Conservation (phyloP, 2,797 vertebrate species). For the Furcifer pardalis region DNA sequence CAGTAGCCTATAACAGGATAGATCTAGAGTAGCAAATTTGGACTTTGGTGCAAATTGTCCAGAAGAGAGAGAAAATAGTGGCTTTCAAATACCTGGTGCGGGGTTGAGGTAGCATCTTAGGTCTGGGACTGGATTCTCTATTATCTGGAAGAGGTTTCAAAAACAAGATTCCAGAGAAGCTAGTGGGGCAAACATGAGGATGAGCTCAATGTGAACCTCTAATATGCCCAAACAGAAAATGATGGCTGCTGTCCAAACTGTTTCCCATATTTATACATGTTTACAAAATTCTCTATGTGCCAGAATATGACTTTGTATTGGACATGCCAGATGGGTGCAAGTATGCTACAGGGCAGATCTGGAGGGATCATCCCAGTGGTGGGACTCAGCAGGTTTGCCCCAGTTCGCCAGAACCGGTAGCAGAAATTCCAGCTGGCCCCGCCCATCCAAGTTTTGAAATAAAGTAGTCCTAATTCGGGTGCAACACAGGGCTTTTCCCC, state of each 20-base stretch:
- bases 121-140: neutral
- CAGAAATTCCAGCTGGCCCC: no score
- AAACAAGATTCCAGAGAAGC: neutral
- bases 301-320: neutral
- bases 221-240: neutral
- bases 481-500: no score
- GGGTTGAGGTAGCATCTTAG: neutral
- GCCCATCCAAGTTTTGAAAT: no score
- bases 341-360: neutral
- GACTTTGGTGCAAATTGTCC: neutral
- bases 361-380: neutral
- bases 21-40: conserved; percentile 48
- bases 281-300: neutral
- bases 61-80: neutral
- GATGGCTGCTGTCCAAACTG: neutral
- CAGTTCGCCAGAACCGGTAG: no score
- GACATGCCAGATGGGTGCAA: no score
- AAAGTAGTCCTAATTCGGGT: no score
- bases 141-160: neutral
- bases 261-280: neutral
- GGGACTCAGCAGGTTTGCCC: no score
- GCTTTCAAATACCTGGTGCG: neutral
- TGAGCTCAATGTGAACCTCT: neutral
- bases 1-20: conserved; percentile 63
- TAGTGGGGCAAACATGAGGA: neutral